Evolutionary conservation across 2,888 invertebrate genomes (phyloP).

Genomic region (Xylota sylvarum): DNA sequence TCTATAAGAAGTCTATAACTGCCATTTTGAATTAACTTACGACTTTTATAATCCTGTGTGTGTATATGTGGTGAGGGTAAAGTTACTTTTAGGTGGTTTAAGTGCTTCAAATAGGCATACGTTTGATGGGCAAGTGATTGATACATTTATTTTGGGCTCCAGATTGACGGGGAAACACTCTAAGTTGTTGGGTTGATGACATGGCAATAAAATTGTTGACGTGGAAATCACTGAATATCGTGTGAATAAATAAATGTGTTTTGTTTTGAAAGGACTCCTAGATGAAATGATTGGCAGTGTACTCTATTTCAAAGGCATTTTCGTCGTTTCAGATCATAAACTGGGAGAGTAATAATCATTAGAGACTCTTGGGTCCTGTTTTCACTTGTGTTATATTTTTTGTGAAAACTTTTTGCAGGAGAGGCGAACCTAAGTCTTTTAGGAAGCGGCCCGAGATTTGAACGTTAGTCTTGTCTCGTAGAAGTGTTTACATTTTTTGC

Average conservation of each 20-base stretch:
- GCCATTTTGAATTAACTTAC: constrained; percentile 62
- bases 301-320: not conserved
- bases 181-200: constrained; percentile 23
- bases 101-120: constrained; percentile 30
- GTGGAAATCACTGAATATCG: constrained; percentile 26
- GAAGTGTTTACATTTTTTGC: too few species aligned
- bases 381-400: too few species aligned
- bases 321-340: constrained; percentile 17
- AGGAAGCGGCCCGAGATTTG: too few species aligned
- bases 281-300: not conserved
- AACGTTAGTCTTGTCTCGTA: too few species aligned
- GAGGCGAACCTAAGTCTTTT: too few species aligned
- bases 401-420: too few species aligned
- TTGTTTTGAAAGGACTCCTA: constrained; percentile 4
- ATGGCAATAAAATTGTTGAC: constrained; percentile 30
- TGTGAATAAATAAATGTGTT: constrained; percentile 13
- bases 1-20: constrained; percentile 36
- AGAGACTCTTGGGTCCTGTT: too few species aligned
- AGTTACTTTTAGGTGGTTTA: constrained; percentile 25
- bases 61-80: constrained; percentile 5
- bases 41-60: constrained; percentile 22
- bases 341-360: not conserved
- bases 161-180: constrained; percentile 21
- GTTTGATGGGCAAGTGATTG: constrained; percentile 57
- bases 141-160: constrained; percentile 39